Base-by-base conservation (phyloP, 2,888 invertebrate genomes). In the Meandrusa payeni region DNA sequence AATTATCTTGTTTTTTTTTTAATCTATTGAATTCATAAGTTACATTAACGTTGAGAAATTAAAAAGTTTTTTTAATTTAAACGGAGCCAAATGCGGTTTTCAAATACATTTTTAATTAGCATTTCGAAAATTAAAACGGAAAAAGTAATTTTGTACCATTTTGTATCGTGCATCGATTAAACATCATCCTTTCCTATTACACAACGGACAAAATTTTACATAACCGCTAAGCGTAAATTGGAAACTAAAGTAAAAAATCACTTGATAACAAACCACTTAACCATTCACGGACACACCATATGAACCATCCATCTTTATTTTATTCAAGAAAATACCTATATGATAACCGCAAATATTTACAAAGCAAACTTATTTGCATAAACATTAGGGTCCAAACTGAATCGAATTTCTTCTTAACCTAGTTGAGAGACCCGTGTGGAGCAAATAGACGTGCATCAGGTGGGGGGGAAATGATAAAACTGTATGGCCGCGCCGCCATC, bases 381-480 rank as follows among this genome's bases (percentile, higher is more conserved):
- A 59, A 60, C 60, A 67, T 70, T 72, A 75, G 61, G 68, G 76
- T 70, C 48, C 54, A 71, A 68, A 70, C 61, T 74, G 61, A 72
- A 62, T 64, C 64, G 63, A 68, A 69, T 66, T 61, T 65, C 59
- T 65, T 76, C 68, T 68, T 71, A 75, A 75, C 76, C 75, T 63
- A 79, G 73, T 69, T 71, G 76, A 69, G 64, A 64, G 64, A 52
- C 52, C 54, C 51, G 63, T 55, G 51, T 54, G 51, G 64, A 61
- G 60, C 61, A 65, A 64, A 66, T 63, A 67, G 67, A 66, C 56
- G 58, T 48, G 54, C 45, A 53, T 12, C 40, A 48, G 52, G 80
- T 76, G 76, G 85, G 85, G 83, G 77, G 67, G 71, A 64, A 66
- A 55, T 57, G 66, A 87, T 87, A 87, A 86, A 87, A 87, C 82